Evolutionary conservation across 2,797 vertebrate species (phyloP), one percentile per base, ranked within the genome.

Genomic region (Ceyx erithaca): DNA sequence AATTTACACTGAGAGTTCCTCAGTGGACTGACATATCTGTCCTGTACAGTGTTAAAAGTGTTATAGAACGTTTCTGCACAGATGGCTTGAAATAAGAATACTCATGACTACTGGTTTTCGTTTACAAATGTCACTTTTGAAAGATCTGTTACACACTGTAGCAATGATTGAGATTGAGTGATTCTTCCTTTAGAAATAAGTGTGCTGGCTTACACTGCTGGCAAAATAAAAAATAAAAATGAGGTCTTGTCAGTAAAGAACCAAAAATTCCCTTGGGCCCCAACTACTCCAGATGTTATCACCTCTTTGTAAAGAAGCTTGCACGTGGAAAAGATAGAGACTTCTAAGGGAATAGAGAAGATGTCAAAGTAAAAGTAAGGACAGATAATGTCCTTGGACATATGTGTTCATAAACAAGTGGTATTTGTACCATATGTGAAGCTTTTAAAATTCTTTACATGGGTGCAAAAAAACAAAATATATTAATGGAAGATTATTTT

Each of bases 391-490:
- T 55, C 45, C 37, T 54, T 35, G 26, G 17, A 69, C 10, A 5
- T 41, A 18, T 3, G 12, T 23, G 4, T 18, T 71, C 30, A 20
- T 61, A 57, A 63, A 51, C 2, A 67, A 57, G 41, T 2, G 0
- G n/a, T 79, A 70, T 10, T 12, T 76, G 5, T 35, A 48, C 3
- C 8, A 28, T 3, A 3, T 9, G 1, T 8, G 35, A 85, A 43
- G 13, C 1, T 57, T 57, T 85, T 35, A 12, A 51, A 81, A 63
- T 51, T 45, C 11, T 81, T 86, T 49, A 55, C 7, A 19, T 1
- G 33, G 10, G 10, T 3, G 0, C 16, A 72, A 70, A 68, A 75
- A 79, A 9, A 0, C 0, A 25, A 33, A 12, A 10, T 6, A 51
- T 75, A 70, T 66, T 35, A 83, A 63, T 48, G 17, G 57, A 77